These are phyloP conservation scores for Thumatha senex DNA, from an alignment of 2,888 invertebrate species.

Conservation along the genomic window DNA sequence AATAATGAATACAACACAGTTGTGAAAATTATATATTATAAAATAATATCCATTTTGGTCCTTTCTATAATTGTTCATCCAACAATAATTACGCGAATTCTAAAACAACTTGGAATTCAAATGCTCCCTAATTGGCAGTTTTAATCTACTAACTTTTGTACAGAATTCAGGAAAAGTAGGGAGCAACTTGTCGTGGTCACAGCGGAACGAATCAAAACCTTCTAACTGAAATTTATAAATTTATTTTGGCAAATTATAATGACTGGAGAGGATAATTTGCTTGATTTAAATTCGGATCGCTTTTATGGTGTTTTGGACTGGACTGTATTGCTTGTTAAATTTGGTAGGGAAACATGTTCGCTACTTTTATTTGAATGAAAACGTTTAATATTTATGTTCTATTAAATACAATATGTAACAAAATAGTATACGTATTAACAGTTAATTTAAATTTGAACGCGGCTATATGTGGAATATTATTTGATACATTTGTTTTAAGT, in stretches of 20 bases:
- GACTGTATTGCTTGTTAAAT: conserved; percentile 41
- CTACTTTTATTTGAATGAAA: conserved; percentile 5
- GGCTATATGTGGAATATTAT: too few relatives aligned
- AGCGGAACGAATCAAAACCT: conserved; percentile 74
- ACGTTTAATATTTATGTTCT: not conserved
- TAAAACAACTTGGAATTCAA: conserved; percentile 80
- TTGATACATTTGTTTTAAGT: too few relatives aligned
- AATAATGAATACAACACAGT: conserved; percentile 17
- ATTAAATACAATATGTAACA: not conserved
- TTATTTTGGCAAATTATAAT: conserved; percentile 69
- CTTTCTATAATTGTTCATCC: conserved; percentile 72
- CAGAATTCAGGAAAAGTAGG: conserved; percentile 75
- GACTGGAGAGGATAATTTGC: conserved; percentile 62
- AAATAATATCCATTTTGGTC: conserved; percentile 62
- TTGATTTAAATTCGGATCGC: conserved; percentile 56
- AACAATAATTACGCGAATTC: conserved; percentile 79
- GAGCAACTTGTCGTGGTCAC: conserved; percentile 77
- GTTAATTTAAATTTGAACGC: too few relatives aligned
- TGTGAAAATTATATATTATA: conserved; percentile 51
- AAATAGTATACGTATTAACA: too few relatives aligned
- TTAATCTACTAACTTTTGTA: conserved; percentile 82
- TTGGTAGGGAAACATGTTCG: conserved; percentile 15
- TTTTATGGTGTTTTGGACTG: conserved; percentile 48
- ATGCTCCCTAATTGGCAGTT: conserved; percentile 81
- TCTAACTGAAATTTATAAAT: conserved; percentile 72